Conservation (phyloP, 2,113 vertebrate genomes). For the Toxotes jaculatrix region DNA sequence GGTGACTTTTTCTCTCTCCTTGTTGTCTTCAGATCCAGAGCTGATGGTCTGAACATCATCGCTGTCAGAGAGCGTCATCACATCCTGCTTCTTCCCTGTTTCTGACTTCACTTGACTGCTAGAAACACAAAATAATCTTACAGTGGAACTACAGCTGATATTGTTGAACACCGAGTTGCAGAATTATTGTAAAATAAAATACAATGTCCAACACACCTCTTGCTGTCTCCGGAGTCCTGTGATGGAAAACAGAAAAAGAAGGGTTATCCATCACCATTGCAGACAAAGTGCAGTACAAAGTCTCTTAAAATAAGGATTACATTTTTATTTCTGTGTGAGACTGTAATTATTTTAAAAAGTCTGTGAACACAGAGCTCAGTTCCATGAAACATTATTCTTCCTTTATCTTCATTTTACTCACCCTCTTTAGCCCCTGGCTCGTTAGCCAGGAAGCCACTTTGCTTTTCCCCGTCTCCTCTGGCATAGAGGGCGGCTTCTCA, state of each 20-base stretch:
- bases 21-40: constrained; percentile 93
- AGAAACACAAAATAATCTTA: constrained; percentile 21
- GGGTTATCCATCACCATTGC: background rate
- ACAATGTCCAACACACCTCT: constrained; percentile 69
- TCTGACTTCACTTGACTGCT: constrained; percentile 72
- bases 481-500: constrained; percentile 88
- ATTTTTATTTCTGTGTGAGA: background rate
- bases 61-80: constrained; percentile 94
- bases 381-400: background rate
- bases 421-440: constrained; percentile 82
- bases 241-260: constrained; percentile 31
- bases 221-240: constrained; percentile 86
- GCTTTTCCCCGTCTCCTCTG: constrained; percentile 93
- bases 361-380: background rate
- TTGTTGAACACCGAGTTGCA: background rate
- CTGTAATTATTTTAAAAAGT: background rate
- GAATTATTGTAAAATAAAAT: background rate
- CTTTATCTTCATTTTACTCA: constrained; percentile 62
- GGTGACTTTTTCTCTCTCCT: constrained; percentile 85
- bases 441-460: constrained; percentile 98
- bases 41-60: constrained; percentile 99
- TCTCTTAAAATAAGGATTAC: background rate
- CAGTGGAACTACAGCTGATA: background rate
- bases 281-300: background rate
- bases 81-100: constrained; percentile 84